phyloP scores from a whole-genome alignment of 1,140 invertebrate species.

The Cydia amplana region DNA sequence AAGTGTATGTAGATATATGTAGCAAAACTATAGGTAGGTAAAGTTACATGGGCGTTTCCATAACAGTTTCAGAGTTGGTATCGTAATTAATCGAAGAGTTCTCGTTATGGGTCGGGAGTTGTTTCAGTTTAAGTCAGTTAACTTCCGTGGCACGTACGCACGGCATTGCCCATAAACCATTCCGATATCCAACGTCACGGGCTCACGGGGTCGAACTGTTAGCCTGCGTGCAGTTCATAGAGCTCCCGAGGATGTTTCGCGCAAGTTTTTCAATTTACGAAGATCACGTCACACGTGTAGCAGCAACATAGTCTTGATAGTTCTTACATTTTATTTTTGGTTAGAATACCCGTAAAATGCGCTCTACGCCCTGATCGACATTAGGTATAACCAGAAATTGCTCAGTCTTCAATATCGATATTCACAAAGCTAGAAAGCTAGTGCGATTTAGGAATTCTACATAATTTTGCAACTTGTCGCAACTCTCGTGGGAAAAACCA shows the following conservation, averaged over 20 bases:
- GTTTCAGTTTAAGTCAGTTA: slow-evolving; percentile 15
- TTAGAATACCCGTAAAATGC: not conserved
- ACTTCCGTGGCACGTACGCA: slow-evolving; percentile 53
- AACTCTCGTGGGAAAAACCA: not conserved
- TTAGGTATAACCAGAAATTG: not conserved
- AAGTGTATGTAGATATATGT: too few species aligned
- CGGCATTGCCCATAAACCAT: slow-evolving; percentile 63
- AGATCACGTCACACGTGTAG: not conserved
- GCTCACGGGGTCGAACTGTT: slow-evolving; percentile 37
- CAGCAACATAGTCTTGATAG: not conserved
- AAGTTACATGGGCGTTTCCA: not conserved
- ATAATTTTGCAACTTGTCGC: slow-evolving; percentile 37
- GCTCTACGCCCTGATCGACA: not conserved
- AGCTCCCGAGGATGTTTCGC: not conserved
- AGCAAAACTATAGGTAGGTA: not conserved
- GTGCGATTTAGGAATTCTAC: slow-evolving; percentile 38
- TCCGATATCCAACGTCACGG: slow-evolving; percentile 56
- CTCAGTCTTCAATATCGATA: too few species aligned
- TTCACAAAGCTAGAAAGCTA: not conserved
- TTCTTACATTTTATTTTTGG: not conserved
- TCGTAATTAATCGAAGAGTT: slow-evolving; percentile 3
- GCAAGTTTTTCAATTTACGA: slow-evolving; percentile 16
- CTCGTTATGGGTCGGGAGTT: slow-evolving; percentile 3
- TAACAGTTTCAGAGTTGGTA: not conserved
- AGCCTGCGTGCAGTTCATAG: not conserved